Evolutionary conservation across 2,113 vertebrate species (phyloP).

Genomic region (Scomber scombrus): DNA sequence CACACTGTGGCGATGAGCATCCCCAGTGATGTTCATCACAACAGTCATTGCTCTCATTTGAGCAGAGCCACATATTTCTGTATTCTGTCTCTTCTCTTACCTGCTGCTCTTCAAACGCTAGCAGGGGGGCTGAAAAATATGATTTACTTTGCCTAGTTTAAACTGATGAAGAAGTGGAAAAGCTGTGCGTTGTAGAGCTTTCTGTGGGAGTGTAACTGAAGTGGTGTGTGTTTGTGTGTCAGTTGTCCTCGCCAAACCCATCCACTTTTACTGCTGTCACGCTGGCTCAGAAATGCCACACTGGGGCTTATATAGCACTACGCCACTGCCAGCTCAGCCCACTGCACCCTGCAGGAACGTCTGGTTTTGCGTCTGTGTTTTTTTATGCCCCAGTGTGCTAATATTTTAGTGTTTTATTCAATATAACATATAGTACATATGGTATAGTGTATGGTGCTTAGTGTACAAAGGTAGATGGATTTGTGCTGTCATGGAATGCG

Average conservation of each 20-base stretch:
- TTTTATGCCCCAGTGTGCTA: slow-evolving; percentile 16
- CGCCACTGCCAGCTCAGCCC: slow-evolving; percentile 41
- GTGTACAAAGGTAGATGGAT: not conserved
- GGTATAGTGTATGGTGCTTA: not conserved
- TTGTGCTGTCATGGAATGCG: not conserved
- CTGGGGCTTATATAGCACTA: slow-evolving; percentile 50
- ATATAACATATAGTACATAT: not conserved
- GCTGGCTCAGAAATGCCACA: slow-evolving; percentile 61
- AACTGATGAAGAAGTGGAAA: slow-evolving; percentile 48
- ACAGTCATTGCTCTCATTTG: slow-evolving; percentile 46
- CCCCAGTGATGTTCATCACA: slow-evolving; percentile 49
- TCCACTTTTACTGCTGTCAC: slow-evolving; percentile 63
- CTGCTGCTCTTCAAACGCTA: slow-evolving; percentile 65
- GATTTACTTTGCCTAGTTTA: slow-evolving; percentile 55
- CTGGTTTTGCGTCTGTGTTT: slow-evolving; percentile 29
- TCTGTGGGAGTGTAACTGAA: slow-evolving; percentile 18
- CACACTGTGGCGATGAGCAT: slow-evolving; percentile 30
- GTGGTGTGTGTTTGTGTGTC: slow-evolving; percentile 24
- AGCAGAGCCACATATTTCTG: slow-evolving; percentile 48
- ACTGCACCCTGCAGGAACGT: slow-evolving; percentile 40
- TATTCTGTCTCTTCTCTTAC: slow-evolving; percentile 63
- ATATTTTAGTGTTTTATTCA: not conserved
- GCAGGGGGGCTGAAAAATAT: slow-evolving; percentile 31
- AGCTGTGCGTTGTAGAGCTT: slow-evolving; percentile 22
- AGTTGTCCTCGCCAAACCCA: slow-evolving; percentile 54